Percentiles rank a stretch among this genome's conserved stretches.
Evolutionary conservation across 2,113 vertebrate species (phyloP).

Genomic region (Accipiter virgatus): DNA sequence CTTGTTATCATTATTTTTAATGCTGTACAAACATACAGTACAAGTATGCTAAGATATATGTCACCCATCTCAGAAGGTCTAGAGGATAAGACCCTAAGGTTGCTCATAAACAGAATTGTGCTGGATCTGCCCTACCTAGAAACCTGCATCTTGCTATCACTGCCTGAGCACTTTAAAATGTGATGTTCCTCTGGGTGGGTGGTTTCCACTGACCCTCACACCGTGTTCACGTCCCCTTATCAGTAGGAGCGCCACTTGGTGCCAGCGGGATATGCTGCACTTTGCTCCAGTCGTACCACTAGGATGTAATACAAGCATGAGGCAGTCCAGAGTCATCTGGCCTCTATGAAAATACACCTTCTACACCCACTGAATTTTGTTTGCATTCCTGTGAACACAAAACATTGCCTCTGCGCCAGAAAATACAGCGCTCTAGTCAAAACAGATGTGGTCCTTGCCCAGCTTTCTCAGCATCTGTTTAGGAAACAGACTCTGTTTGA

Average conservation of each 20-base stretch:
- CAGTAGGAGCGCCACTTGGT: neutral
- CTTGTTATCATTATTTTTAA: neutral
- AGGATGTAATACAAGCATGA: neutral
- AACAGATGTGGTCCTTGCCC: neutral
- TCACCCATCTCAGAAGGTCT: neutral
- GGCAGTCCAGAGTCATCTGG: neutral
- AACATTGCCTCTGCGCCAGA: neutral
- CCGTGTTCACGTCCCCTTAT: neutral
- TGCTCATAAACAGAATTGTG: neutral
- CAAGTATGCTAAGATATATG: neutral
- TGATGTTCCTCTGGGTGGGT: neutral
- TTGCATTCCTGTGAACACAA: neutral
- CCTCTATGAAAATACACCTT: neutral
- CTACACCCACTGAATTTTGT: neutral
- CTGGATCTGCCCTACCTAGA: neutral
- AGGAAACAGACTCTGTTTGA: neutral
- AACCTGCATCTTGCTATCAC: neutral
- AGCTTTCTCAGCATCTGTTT: neutral
- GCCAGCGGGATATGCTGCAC: neutral
- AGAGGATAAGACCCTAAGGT: neutral
- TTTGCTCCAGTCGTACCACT: neutral
- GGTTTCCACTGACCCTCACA: neutral
- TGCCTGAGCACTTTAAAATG: neutral
- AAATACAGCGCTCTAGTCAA: neutral
- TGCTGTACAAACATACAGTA: neutral